Percentiles rank a stretch among this genome's conserved stretches.
Evolutionary conservation across 2,797 vertebrate species (phyloP).

Genomic region (Catharus ustulatus): DNA sequence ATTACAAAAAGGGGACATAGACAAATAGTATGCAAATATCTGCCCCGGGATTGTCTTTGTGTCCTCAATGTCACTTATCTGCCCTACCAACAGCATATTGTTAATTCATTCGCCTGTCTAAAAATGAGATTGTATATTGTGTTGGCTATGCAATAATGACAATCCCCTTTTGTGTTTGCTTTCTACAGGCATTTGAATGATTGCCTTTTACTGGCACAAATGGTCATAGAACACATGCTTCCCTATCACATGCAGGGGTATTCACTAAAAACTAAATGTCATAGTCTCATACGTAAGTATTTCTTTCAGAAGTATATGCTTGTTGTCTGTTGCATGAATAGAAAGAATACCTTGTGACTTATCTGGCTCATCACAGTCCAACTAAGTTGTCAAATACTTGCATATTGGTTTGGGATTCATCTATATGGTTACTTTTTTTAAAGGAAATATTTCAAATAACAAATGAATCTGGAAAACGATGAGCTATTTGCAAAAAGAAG

Average conservation of each 20-base stretch:
- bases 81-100: not conserved
- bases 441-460: not conserved
- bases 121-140: slow-evolving; percentile 37
- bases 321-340: not conserved
- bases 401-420: not conserved
- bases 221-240: not conserved
- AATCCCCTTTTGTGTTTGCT: slow-evolving; percentile 20
- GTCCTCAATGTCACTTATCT: not conserved
- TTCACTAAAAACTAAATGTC: slow-evolving; percentile 31
- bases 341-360: not conserved
- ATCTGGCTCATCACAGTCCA: not conserved
- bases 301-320: not conserved
- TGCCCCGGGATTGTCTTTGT: slow-evolving; percentile 1
- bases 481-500: slow-evolving; percentile 28
- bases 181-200: slow-evolving; percentile 26
- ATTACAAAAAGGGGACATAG: not conserved
- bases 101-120: slow-evolving; percentile 33
- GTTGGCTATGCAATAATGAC: not conserved
- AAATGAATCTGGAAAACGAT: not conserved
- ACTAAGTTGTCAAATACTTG: not conserved
- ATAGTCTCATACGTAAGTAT: not conserved
- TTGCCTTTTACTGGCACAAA: slow-evolving; percentile 25
- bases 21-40: slow-evolving; percentile 14
- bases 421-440: not conserved
- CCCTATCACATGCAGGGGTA: not conserved